Conservation (phyloP, 2,888 invertebrate genomes). For the Pseudanteris insignis region DNA sequence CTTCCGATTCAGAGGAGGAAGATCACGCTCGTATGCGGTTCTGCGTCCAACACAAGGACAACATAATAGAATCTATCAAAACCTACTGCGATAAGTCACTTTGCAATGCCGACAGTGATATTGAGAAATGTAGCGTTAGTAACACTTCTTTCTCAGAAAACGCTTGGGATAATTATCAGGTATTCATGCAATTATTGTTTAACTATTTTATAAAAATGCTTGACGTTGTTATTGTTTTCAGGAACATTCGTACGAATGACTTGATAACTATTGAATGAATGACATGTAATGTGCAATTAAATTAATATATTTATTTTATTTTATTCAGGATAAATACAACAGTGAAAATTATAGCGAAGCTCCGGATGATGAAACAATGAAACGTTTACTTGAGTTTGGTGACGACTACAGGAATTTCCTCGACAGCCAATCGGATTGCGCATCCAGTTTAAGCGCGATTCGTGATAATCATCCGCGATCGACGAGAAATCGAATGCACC, state of each 20-base stretch:
- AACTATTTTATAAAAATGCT: too few species aligned
- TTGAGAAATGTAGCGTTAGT: slow-evolving; percentile 68
- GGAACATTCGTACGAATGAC: too few species aligned
- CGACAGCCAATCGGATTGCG: slow-evolving; percentile 89
- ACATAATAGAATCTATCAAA: slow-evolving; percentile 48
- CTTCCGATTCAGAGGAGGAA: slow-evolving; percentile 59
- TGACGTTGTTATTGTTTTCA: too few species aligned
- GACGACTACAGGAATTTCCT: slow-evolving; percentile 90
- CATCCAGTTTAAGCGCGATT: slow-evolving; percentile 79
- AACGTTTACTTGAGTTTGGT: slow-evolving; percentile 84
- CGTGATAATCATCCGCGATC: slow-evolving; percentile 68
- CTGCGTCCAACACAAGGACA: slow-evolving; percentile 52
- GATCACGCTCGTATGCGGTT: slow-evolving; percentile 48
- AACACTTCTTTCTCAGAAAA: slow-evolving; percentile 86
- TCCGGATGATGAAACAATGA: slow-evolving; percentile 85
- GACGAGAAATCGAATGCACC: slow-evolving; percentile 57
- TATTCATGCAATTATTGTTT: slow-evolving; percentile 62
- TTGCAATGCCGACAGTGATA: slow-evolving; percentile 72
- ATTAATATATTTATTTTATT: background rate
- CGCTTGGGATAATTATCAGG: slow-evolving; percentile 96
- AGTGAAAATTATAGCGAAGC: slow-evolving; percentile 91
- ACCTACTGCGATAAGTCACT: slow-evolving; percentile 52
- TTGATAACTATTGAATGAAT: background rate
- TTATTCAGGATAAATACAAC: slow-evolving; percentile 84
- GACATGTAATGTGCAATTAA: background rate